Conservation (phyloP, 2,888 invertebrate genomes). For the Trichopoda pennipes region DNA sequence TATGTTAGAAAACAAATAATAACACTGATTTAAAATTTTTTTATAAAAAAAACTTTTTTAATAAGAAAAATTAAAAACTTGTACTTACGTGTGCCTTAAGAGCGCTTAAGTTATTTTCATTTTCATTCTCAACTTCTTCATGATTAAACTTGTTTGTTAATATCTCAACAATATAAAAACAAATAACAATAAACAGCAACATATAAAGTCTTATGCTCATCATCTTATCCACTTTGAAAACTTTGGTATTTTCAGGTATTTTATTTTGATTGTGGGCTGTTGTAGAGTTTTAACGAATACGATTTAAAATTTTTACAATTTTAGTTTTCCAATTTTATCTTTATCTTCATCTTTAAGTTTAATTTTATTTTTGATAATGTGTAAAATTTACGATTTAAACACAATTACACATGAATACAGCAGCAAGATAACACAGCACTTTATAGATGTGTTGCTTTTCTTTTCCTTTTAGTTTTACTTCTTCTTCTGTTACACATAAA, state of each 20-base stretch:
- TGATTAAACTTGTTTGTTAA: background rate
- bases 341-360: constrained; percentile 1
- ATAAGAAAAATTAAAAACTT: background rate
- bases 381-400: constrained; percentile 49
- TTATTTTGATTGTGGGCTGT: background rate
- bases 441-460: background rate
- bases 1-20: background rate
- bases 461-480: too few relatives aligned
- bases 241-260: background rate
- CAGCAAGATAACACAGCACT: constrained; percentile 19
- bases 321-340: constrained; percentile 8
- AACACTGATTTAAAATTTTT: background rate
- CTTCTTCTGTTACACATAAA: background rate
- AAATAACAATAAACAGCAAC: background rate
- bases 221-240: background rate
- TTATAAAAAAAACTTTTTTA: background rate
- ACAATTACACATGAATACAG: constrained; percentile 46
- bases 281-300: background rate
- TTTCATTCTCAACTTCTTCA: background rate
- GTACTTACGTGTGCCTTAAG: background rate
- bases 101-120: too few relatives aligned
- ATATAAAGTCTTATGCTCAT: background rate
- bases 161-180: background rate
- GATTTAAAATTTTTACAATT: background rate
- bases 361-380: constrained; percentile 19